Conservation (phyloP, 2,113 vertebrate species). For the Geococcyx californianus region DNA sequence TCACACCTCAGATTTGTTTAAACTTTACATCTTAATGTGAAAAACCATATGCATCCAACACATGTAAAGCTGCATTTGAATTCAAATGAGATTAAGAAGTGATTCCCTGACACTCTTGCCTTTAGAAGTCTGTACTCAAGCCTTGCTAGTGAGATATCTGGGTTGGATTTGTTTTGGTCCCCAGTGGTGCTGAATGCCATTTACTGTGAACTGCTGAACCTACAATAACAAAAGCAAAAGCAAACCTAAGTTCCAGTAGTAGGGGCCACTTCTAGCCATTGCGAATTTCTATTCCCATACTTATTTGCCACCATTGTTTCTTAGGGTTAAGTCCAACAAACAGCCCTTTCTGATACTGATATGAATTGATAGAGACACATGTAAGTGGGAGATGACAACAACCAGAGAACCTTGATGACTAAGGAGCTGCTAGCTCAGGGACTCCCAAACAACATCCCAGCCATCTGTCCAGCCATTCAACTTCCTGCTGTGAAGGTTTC, state of each 20-base stretch:
- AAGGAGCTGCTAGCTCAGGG: constrained; percentile 10
- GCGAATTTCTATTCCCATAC: background rate
- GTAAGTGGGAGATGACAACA: constrained; percentile 13
- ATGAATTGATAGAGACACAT: background rate
- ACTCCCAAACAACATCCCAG: background rate
- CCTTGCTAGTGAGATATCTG: background rate
- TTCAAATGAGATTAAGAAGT: constrained; percentile 62
- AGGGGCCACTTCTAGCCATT: background rate
- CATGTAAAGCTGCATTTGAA: constrained; percentile 56
- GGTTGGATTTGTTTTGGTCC: background rate
- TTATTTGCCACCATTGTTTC: background rate
- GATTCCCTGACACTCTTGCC: constrained; percentile 25
- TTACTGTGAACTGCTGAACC: background rate
- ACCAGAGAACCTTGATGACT: constrained; percentile 31
- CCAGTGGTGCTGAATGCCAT: background rate
- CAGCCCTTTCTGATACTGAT: background rate
- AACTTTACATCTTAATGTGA: constrained; percentile 64
- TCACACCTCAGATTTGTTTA: constrained; percentile 45
- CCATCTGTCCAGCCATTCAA: constrained; percentile 4
- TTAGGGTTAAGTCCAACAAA: background rate
- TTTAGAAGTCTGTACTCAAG: constrained; percentile 15
- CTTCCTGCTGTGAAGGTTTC: background rate
- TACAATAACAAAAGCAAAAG: constrained; percentile 14
- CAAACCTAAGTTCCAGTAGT: background rate
- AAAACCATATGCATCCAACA: constrained; percentile 54